Conservation (phyloP, 2,888 invertebrate genomes). For the Coelopa pilipes region DNA sequence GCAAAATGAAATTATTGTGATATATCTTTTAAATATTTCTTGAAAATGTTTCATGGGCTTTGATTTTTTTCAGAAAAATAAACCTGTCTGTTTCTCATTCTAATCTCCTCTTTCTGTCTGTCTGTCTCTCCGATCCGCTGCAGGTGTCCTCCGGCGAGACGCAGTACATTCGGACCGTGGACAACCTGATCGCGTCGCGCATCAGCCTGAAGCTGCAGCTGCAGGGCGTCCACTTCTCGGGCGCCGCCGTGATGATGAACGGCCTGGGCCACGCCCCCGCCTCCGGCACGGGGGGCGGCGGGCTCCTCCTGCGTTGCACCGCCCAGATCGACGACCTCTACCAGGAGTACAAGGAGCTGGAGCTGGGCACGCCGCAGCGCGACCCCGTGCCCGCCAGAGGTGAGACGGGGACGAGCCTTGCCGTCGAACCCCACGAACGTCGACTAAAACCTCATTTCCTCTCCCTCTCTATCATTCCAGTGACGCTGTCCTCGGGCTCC, state of each 20-base stretch:
- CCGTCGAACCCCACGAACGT: neutral
- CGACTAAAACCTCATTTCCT: neutral
- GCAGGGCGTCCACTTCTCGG: conserved; percentile 65
- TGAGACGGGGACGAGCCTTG: conserved; percentile 61
- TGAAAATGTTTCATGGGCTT: too few relatives aligned
- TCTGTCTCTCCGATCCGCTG: conserved; percentile 26
- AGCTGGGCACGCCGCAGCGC: conserved; percentile 76
- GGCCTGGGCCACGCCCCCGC: conserved; percentile 48
- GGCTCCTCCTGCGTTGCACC: conserved; percentile 77
- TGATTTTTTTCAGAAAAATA: neutral
- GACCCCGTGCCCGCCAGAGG: conserved; percentile 85
- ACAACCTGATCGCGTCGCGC: conserved; percentile 64
- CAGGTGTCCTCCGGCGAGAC: conserved; percentile 63
- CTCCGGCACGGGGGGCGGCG: conserved; percentile 63
- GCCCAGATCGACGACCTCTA: conserved; percentile 78
- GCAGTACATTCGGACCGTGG: conserved; percentile 64
- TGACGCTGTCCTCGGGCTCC: conserved; percentile 63
- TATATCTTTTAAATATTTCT: too few relatives aligned
- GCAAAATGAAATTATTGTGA: too few relatives aligned
- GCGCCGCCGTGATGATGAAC: conserved; percentile 54
- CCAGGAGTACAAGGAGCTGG: conserved; percentile 75
- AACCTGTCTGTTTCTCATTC: too few relatives aligned
- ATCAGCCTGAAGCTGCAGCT: conserved; percentile 63
- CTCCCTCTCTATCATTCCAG: conserved; percentile 49
- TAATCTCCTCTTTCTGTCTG: conserved; percentile 14